Base-by-base conservation (phyloP, 2,888 invertebrate species). In the Lumbricus terrestris region DNA sequence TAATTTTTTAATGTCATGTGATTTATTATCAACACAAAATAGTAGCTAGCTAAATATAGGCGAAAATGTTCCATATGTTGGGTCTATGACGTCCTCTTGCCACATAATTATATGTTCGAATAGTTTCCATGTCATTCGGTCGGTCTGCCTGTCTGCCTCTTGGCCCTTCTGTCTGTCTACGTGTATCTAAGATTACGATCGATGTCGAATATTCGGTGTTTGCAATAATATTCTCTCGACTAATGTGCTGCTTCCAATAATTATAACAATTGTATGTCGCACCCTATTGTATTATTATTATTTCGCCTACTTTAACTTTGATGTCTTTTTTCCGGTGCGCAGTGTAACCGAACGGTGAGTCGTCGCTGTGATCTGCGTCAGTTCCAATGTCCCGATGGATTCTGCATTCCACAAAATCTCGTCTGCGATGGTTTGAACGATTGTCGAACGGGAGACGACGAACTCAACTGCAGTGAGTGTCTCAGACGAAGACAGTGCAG, bases 371-470 rank as follows among this genome's bases (percentile, higher is more conserved):
- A 33, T 23, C 0, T 35, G 34, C 34, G 35, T 13, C 85, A 85
- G 20, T 85, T 35, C 85, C 35, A 85, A 29, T 85, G 85, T 15
- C 4, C 20, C 34, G 37, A 85, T 23, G 85, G 37, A 37, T 37
- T 85, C 85, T 85, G 85, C 18, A 35, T 85, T 11, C 35, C 85
- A 6, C 85, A 85, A 18, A 11, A 85, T 6, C 8, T 6, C 5
- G 37, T 85, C 34, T 85, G 85, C 85, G 85, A 85, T 34, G n/a
- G 16, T 23, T 8, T 85, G 11, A 85, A 16, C 37, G 85, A 85
- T 18, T 85, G 85, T 35, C 34, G 85, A 37, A 85, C 85, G n/a
- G 85, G 85, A 34, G 85, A 85, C 4, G 85, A 85, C 85, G 85
- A 85, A 33, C 20, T 85, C 34, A 85, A 85, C 85, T 85, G 85